Percentiles rank a stretch among this genome's conserved stretches.
These are phyloP conservation scores for Diacarnus erythraeanus DNA, from an alignment of 37 sponge, comb jelly and placozoan species.

Conservation along the genomic window DNA sequence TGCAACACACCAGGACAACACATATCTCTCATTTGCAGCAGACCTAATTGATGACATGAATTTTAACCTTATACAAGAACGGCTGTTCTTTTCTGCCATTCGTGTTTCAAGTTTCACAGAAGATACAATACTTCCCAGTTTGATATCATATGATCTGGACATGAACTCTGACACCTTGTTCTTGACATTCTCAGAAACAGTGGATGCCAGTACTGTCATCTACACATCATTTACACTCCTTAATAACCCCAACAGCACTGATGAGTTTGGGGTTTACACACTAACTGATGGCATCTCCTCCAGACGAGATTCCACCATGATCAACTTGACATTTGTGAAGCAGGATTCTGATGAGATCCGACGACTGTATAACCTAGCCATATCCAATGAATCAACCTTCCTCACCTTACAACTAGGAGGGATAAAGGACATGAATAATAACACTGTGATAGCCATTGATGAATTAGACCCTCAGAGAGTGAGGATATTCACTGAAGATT, in stretches of 20 bases:
- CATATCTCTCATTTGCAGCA: slow-evolving; percentile 63
- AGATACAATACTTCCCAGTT: slow-evolving; percentile 69
- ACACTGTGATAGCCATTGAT: slow-evolving; percentile 38
- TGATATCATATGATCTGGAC: slow-evolving; percentile 76
- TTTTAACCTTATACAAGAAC: slow-evolving; percentile 39
- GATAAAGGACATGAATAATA: slow-evolving; percentile 80
- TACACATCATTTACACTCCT: slow-evolving; percentile 51
- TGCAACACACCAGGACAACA: slow-evolving; percentile 63
- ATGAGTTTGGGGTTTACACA: slow-evolving; percentile 27
- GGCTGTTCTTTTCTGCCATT: slow-evolving; percentile 24
- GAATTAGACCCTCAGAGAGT: slow-evolving; percentile 27
- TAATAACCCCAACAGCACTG: slow-evolving; percentile 46
- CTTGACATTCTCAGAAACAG: slow-evolving; percentile 86
- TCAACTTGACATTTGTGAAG: slow-evolving; percentile 68
- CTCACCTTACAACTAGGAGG: slow-evolving; percentile 34
- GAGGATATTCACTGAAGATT: slow-evolving; percentile 57
- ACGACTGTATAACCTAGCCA: slow-evolving; percentile 71
- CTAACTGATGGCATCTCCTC: slow-evolving; percentile 40
- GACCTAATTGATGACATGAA: slow-evolving; percentile 84
- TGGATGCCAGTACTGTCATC: slow-evolving; percentile 65
- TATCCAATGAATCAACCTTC: slow-evolving; percentile 54
- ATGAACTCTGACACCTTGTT: slow-evolving; percentile 63
- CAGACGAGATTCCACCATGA: slow-evolving; percentile 40
- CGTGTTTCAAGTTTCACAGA: slow-evolving; percentile 51
- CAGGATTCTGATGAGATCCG: slow-evolving; percentile 78